Evolutionary conservation across 1,140 invertebrate species (phyloP).

Genomic region (Anthonomus grandis): DNA sequence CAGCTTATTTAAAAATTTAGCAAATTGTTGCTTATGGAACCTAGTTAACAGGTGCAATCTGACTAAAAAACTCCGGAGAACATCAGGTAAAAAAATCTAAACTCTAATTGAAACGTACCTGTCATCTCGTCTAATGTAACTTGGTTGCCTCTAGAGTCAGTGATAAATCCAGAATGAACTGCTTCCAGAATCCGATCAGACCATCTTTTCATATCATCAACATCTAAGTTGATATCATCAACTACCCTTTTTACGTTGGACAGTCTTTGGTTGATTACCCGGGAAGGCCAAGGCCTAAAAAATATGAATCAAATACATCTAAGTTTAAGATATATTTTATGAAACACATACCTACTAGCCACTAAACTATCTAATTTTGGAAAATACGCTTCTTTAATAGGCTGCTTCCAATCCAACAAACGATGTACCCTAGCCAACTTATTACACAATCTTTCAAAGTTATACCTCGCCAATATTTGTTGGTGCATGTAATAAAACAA

Average conservation of each 20-base stretch:
- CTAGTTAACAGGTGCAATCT: too few species aligned
- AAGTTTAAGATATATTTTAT: slow-evolving; percentile 56
- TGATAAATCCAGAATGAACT: slow-evolving; percentile 63
- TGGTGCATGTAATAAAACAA: slow-evolving; percentile 78
- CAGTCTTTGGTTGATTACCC: slow-evolving; percentile 57
- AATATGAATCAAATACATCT: background rate
- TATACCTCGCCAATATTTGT: slow-evolving; percentile 67
- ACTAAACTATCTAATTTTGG: slow-evolving; percentile 69
- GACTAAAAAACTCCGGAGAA: too few species aligned
- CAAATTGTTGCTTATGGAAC: too few species aligned
- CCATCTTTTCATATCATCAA: slow-evolving; percentile 70
- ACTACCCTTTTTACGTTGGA: slow-evolving; percentile 63
- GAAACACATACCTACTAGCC: slow-evolving; percentile 51
- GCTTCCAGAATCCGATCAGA: slow-evolving; percentile 70
- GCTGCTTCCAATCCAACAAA: slow-evolving; percentile 59
- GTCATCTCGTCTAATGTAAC: slow-evolving; percentile 38
- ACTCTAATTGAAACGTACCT: too few species aligned
- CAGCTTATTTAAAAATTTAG: too few species aligned
- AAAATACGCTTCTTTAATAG: slow-evolving; percentile 67
- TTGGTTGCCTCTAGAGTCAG: slow-evolving; percentile 46
- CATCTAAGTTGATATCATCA: slow-evolving; percentile 63
- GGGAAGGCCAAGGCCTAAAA: slow-evolving; percentile 58
- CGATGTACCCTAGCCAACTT: slow-evolving; percentile 56
- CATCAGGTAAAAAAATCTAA: too few species aligned
- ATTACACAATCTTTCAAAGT: slow-evolving; percentile 65